Conservation (phyloP, 2,113 vertebrate species). For the Asarcornis scutulata region DNA sequence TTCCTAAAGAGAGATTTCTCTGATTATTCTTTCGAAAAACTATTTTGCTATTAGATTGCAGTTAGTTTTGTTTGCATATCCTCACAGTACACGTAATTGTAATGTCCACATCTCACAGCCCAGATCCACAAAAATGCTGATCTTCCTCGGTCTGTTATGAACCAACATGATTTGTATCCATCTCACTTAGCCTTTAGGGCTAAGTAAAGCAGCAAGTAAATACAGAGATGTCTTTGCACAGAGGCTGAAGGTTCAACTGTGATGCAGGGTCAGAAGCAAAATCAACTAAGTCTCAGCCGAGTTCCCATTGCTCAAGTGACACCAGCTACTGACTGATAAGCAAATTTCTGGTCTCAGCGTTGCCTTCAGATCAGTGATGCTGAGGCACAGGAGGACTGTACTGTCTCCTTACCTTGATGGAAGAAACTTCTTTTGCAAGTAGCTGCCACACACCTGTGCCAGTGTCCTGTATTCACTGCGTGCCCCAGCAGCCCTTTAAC, state of each 20-base stretch:
- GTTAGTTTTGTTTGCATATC: not conserved
- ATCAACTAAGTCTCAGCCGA: not conserved
- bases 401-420: not conserved
- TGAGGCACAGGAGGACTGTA: not conserved
- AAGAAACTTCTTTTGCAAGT: not conserved
- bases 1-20: slow-evolving; percentile 2
- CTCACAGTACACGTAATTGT: accelerated
- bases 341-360: not conserved
- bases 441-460: not conserved
- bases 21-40: not conserved
- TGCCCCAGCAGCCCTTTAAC: not conserved
- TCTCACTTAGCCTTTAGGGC: slow-evolving; percentile 2
- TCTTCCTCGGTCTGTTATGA: not conserved
- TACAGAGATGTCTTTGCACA: not conserved
- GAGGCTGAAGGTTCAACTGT: not conserved
- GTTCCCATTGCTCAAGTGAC: not conserved
- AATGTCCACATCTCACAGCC: accelerated
- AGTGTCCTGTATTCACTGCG: not conserved
- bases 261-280: not conserved
- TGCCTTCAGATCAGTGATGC: not conserved
- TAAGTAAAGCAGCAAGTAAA: slow-evolving; percentile 2
- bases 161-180: not conserved
- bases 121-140: not conserved
- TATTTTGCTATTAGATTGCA: not conserved
- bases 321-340: not conserved